Evolutionary conservation across 2,113 vertebrate genomes (phyloP).

Genomic region (Osmerus mordax): DNA sequence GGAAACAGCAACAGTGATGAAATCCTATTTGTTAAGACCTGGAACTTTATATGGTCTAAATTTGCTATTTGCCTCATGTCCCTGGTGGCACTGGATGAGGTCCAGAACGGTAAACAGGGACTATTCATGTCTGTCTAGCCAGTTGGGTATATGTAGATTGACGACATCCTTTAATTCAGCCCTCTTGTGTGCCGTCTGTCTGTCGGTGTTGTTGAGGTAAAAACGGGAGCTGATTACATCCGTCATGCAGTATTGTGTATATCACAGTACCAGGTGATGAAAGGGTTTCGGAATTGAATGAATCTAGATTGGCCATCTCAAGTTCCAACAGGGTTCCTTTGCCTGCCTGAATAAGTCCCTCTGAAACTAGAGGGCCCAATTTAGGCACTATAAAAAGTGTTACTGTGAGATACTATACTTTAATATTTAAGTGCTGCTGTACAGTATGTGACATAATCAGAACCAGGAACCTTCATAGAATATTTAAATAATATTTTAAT

Average conservation of each 20-base stretch:
- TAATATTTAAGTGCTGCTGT: neutral
- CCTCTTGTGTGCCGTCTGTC: conserved; percentile 8
- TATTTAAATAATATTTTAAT: neutral
- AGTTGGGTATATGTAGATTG: conserved; percentile 30
- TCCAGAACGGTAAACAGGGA: no score
- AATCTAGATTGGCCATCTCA: neutral
- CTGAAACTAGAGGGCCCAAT: neutral
- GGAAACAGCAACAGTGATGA: neutral
- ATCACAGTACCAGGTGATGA: conserved; percentile 45
- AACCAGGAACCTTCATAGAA: no score
- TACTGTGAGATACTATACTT: no score
- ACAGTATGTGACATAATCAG: neutral
- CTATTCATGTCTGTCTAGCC: conserved; percentile 39
- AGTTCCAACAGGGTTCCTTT: neutral
- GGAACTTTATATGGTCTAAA: conserved; percentile 33
- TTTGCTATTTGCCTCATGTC: no score
- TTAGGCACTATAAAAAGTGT: neutral
- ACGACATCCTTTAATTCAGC: conserved; percentile 55
- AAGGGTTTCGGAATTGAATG: conserved; percentile 22
- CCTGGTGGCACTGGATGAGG: no score
- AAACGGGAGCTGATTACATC: neutral
- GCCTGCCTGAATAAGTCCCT: no score
- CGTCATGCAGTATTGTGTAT: conserved; percentile 24
- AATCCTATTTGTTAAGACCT: no score
- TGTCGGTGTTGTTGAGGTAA: conserved; percentile 6